These are phyloP conservation scores for Ormyrus labotus DNA, from an alignment of 2,888 invertebrate species.

Conservation along the genomic window DNA sequence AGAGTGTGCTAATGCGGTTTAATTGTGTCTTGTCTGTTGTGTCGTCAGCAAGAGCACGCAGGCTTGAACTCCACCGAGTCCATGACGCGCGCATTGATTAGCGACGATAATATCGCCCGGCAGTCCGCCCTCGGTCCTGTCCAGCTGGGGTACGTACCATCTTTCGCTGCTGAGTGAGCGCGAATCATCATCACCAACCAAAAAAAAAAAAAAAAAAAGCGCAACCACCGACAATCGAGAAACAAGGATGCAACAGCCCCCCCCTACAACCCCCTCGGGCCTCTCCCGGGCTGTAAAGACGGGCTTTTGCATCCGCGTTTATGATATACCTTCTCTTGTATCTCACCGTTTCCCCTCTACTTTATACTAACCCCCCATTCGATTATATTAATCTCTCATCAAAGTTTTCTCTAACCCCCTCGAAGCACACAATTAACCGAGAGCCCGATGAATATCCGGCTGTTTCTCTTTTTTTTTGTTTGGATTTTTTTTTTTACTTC, in stretches of 20 bases:
- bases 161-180: conserved; percentile 48
- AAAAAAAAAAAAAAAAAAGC: too few relatives aligned
- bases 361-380: too few relatives aligned
- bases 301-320: too few relatives aligned
- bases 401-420: background rate
- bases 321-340: too few relatives aligned
- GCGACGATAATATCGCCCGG: conserved; percentile 90
- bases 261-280: too few relatives aligned
- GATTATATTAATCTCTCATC: too few relatives aligned
- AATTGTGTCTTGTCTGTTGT: conserved; percentile 67
- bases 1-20: conserved; percentile 76
- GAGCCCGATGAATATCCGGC: too few relatives aligned
- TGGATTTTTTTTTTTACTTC: background rate
- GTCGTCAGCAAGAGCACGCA: conserved; percentile 88
- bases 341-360: too few relatives aligned
- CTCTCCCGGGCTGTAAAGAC: too few relatives aligned
- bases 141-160: conserved; percentile 94
- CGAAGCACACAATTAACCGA: conserved; percentile 36
- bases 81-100: conserved; percentile 96
- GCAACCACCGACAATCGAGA: too few relatives aligned
- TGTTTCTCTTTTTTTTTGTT: background rate
- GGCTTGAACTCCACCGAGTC: conserved; percentile 95
- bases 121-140: conserved; percentile 92
- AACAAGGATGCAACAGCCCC: too few relatives aligned
- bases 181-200: too few relatives aligned